phyloP scores from a whole-genome alignment of 2,888 invertebrate species.

The Rhamnusium bicolor region DNA sequence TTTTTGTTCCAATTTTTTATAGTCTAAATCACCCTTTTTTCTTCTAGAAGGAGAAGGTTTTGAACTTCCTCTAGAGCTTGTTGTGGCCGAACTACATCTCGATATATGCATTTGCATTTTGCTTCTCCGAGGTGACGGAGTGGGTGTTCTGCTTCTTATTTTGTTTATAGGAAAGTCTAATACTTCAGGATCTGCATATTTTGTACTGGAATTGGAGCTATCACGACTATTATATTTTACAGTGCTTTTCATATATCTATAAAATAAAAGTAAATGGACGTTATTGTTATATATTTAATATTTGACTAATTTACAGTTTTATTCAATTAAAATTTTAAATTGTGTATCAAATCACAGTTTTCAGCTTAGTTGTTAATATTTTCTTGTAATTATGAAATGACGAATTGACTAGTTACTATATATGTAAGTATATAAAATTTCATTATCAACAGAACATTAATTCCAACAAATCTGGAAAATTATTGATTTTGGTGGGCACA shows the following conservation, averaged over 20 bases:
- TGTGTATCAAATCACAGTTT: too few species aligned
- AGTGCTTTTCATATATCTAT: neutral
- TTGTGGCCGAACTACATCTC: conserved; percentile 50
- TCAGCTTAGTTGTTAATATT: too few species aligned
- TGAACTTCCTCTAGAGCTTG: conserved; percentile 52
- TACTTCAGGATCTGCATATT: conserved; percentile 44
- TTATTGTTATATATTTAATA: too few species aligned
- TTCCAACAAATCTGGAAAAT: too few species aligned
- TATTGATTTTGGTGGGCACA: too few species aligned
- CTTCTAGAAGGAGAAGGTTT: conserved; percentile 37
- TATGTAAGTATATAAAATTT: too few species aligned
- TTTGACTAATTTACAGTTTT: too few species aligned
- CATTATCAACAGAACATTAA: too few species aligned
- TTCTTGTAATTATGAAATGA: too few species aligned
- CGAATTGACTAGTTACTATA: too few species aligned
- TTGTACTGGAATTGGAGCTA: conserved; percentile 54
- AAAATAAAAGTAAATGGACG: too few species aligned
- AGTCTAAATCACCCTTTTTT: conserved; percentile 62
- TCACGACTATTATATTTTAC: conserved; percentile 48
- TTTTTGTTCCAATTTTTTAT: conserved; percentile 68
- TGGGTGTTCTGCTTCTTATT: conserved; percentile 38
- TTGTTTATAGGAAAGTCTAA: conserved; percentile 22
- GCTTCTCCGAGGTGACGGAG: conserved; percentile 40
- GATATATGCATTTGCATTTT: conserved; percentile 32
- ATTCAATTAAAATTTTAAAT: too few species aligned